These are phyloP conservation scores for Epinotia demarniana DNA, from an alignment of 2,888 invertebrate species.

Conservation along the genomic window DNA sequence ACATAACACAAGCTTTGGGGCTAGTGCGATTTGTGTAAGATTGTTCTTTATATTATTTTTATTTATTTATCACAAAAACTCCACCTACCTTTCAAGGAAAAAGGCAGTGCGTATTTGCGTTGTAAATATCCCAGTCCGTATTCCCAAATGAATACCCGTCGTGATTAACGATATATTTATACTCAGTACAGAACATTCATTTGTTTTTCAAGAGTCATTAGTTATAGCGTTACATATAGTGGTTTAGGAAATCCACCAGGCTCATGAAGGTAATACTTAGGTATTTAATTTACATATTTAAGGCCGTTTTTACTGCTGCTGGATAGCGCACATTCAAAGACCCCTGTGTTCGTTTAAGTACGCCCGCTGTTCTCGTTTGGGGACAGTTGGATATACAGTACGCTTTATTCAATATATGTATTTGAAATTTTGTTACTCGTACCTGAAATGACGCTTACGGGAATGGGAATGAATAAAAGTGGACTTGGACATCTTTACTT, in stretches of 20 bases:
- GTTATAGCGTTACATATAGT: not conserved
- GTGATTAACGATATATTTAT: conserved; percentile 14
- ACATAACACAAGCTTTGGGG: too few species aligned
- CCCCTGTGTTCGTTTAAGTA: too few species aligned
- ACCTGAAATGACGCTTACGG: too few species aligned
- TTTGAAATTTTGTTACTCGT: too few species aligned
- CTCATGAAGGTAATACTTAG: not conserved
- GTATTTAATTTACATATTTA: too few species aligned
- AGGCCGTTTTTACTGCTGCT: not conserved
- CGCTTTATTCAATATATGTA: too few species aligned
- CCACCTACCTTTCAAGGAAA: not conserved
- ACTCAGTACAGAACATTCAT: not conserved
- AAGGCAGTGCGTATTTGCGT: not conserved
- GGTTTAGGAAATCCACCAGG: not conserved
- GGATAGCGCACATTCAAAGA: too few species aligned
- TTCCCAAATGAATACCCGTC: conserved; percentile 9
- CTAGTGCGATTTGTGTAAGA: too few species aligned
- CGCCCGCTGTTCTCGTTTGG: too few species aligned
- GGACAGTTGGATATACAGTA: too few species aligned
- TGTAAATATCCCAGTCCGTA: conserved; percentile 12
- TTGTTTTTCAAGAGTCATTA: conserved; percentile 13
- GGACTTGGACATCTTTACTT: too few species aligned
- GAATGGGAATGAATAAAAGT: too few species aligned
- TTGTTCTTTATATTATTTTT: not conserved
- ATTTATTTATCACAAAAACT: not conserved